Conservation (phyloP, 2,888 invertebrate species). For the Ganaspis brasiliensis region DNA sequence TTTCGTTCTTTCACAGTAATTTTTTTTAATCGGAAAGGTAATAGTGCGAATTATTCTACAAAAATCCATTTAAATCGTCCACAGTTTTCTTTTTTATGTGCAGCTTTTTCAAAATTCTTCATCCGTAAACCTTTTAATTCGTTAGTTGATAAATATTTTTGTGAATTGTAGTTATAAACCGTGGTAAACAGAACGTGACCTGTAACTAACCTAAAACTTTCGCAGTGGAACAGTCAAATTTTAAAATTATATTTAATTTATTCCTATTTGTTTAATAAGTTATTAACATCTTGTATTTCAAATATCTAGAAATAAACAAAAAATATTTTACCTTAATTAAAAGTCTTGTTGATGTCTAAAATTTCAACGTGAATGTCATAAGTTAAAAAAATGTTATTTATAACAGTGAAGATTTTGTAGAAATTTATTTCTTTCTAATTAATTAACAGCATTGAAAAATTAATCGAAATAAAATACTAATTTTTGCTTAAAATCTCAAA, state of each 20-base stretch:
- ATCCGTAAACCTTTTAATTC: not conserved
- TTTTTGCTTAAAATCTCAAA: too few species aligned
- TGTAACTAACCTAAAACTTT: slow-evolving; percentile 5
- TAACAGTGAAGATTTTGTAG: too few species aligned
- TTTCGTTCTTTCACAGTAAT: slow-evolving; percentile 7
- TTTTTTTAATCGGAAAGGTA: slow-evolving; percentile 26
- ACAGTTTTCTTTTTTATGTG: not conserved
- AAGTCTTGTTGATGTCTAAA: too few species aligned
- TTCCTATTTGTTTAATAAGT: not conserved
- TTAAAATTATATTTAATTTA: not conserved
- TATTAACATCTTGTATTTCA: not conserved
- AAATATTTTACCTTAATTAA: too few species aligned
- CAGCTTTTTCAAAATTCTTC: not conserved
- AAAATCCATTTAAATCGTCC: slow-evolving; percentile 21
- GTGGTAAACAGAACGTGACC: slow-evolving; percentile 14
- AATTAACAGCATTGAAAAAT: too few species aligned
- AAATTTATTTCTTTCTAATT: too few species aligned
- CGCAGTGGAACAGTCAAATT: not conserved
- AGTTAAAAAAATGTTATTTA: too few species aligned
- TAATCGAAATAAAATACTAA: too few species aligned
- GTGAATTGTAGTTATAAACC: not conserved
- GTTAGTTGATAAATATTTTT: slow-evolving; percentile 7
- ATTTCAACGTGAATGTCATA: too few species aligned
- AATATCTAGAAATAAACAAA: too few species aligned
- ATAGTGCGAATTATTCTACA: not conserved